phyloP scores from a whole-genome alignment of 1,140 invertebrate species.

The Eumeta japonica region DNA sequence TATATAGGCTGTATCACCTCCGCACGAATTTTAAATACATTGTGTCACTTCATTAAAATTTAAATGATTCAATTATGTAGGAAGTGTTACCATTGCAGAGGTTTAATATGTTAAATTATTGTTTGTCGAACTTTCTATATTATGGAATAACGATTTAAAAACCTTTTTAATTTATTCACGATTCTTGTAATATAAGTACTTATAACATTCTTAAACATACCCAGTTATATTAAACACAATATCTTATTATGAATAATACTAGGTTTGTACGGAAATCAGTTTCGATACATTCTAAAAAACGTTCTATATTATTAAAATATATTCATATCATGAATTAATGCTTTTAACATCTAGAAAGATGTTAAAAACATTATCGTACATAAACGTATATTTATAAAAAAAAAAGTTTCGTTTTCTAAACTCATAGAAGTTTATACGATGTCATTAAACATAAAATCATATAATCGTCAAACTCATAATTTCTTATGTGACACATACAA shows the following conservation, averaged over 20 bases:
- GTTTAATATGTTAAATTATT: no score
- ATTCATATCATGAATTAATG: background rate
- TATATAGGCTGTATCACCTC: slow-evolving; percentile 20
- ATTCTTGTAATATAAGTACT: no score
- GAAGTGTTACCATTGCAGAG: background rate
- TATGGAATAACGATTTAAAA: no score
- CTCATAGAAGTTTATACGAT: background rate
- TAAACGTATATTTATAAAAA: background rate
- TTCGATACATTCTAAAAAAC: no score
- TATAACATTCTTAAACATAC: no score
- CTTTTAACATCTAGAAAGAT: background rate
- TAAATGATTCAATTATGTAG: background rate
- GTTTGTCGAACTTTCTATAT: no score
- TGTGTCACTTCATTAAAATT: background rate
- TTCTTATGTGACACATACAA: background rate
- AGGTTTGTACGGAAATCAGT: no score
- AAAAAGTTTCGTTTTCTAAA: background rate
- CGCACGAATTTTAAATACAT: background rate
- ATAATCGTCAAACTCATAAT: background rate
- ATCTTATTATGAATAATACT: no score
- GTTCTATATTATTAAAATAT: no score
- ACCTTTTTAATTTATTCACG: no score
- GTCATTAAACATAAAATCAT: background rate
- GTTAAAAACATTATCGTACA: background rate
- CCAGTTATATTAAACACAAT: no score